These are phyloP conservation scores for Philhelius pedissequus DNA, from an alignment of 2,888 invertebrate species.

Conservation along the genomic window DNA sequence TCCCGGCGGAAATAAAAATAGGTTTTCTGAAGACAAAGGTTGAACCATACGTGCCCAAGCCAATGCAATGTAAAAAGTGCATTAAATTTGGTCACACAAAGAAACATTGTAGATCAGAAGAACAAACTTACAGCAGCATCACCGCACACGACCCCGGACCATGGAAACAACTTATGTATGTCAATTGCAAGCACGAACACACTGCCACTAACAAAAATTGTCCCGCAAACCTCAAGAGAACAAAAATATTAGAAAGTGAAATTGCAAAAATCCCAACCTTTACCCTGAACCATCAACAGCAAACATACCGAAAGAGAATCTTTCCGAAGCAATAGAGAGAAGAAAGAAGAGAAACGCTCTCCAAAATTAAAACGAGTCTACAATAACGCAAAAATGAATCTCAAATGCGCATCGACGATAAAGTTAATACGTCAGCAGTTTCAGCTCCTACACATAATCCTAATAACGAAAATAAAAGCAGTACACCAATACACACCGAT, in stretches of 20 bases:
- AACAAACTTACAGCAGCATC: not conserved
- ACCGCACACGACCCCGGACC: not conserved
- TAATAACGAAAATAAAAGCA: not conserved
- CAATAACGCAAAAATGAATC: not conserved
- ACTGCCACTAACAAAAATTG: not conserved
- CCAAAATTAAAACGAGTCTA: not conserved
- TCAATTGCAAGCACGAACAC: not conserved
- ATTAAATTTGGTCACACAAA: slow-evolving; percentile 26
- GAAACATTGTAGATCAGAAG: slow-evolving; percentile 1
- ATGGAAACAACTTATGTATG: not conserved
- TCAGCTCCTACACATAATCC: not conserved
- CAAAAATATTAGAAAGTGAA: not conserved
- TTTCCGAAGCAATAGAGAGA: too few relatives aligned
- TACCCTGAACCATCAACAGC: not conserved
- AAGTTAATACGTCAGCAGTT: not conserved
- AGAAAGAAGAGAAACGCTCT: not conserved
- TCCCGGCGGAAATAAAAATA: slow-evolving; percentile 32
- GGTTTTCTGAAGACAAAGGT: slow-evolving; percentile 27
- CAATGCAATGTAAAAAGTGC: slow-evolving; percentile 43
- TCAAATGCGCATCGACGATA: not conserved
- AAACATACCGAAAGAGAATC: too few relatives aligned
- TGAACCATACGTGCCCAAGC: slow-evolving; percentile 22
- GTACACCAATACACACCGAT: not conserved
- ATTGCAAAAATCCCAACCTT: not conserved
- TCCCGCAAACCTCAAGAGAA: not conserved